Percentiles rank a stretch among this genome's conserved stretches.
Evolutionary conservation across 2,888 invertebrate species (phyloP).

Genomic region (Gibbula magus): DNA sequence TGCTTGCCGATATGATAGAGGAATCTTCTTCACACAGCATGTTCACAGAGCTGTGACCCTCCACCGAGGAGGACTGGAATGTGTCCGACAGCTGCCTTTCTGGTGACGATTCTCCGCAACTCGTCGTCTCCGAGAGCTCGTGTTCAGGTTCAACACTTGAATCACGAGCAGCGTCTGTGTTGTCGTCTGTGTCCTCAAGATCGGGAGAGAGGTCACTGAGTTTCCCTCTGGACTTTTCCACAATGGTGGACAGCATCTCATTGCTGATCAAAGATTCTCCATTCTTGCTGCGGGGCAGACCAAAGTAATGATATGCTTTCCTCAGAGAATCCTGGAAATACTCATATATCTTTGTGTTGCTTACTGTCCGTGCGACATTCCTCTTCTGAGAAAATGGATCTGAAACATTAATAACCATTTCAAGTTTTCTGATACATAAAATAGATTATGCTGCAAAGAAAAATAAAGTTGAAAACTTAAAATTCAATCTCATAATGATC

Average conservation of each 20-base stretch:
- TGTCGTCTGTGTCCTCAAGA: neutral
- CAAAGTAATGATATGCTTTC: constrained; percentile 77
- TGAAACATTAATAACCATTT: constrained; percentile 58
- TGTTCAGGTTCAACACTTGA: neutral
- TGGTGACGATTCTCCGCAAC: neutral
- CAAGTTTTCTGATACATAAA: neutral
- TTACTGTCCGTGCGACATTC: constrained; percentile 76
- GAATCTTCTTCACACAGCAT: neutral
- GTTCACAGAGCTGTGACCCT: neutral
- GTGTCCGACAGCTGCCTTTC: neutral
- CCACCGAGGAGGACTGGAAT: neutral
- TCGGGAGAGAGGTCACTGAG: neutral
- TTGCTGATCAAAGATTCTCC: constrained; percentile 33
- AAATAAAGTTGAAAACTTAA: no score
- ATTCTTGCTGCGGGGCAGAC: constrained; percentile 51
- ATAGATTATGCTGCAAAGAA: no score
- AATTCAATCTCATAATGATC: no score
- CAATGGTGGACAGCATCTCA: constrained; percentile 15
- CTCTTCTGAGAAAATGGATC: constrained; percentile 77
- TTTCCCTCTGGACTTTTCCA: constrained; percentile 4
- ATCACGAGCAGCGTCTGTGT: neutral
- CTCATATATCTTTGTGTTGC: constrained; percentile 75
- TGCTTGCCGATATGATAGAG: neutral
- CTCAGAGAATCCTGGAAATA: constrained; percentile 76
- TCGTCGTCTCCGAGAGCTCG: neutral